Conservation (phyloP, 2,797 vertebrate genomes). For the Uromys caudimaculatus region DNA sequence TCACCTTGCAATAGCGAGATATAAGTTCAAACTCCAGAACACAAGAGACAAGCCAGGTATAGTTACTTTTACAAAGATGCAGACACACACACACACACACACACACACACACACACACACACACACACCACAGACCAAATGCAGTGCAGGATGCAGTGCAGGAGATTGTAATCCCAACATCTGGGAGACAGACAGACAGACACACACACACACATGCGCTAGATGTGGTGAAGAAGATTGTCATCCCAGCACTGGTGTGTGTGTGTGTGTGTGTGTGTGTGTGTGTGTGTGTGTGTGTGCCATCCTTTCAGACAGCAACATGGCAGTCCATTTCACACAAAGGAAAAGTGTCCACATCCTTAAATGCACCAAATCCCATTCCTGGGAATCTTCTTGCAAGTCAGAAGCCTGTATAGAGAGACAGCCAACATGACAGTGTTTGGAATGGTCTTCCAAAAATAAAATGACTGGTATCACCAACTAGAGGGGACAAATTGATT, state of each 20-base stretch:
- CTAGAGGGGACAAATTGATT: not conserved
- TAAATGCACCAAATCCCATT: not conserved
- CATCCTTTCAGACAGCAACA: slow-evolving; percentile 27
- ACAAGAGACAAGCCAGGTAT: not conserved
- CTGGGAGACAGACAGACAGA: too few relatives aligned
- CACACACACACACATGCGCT: too few relatives aligned
- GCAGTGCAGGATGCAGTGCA: not conserved
- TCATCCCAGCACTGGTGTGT: not conserved
- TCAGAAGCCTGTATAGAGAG: not conserved
- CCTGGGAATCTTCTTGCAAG: not conserved
- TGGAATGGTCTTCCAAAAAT: not conserved
- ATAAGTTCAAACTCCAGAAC: not conserved
- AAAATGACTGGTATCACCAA: not conserved
- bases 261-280: not conserved
- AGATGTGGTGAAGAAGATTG: too few relatives aligned
- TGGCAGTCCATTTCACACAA: not conserved
- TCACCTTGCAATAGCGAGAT: not conserved
- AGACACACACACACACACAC: not conserved
- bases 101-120: not conserved
- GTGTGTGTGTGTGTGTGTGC: not conserved
- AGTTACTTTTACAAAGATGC: not conserved
- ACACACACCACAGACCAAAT: not conserved
- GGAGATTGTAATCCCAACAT: not conserved
- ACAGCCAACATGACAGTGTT: not conserved
- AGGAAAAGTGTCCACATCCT: not conserved